Evolutionary conservation across 1,140 invertebrate species (phyloP).

Genomic region (Spodoptera frugiperda): DNA sequence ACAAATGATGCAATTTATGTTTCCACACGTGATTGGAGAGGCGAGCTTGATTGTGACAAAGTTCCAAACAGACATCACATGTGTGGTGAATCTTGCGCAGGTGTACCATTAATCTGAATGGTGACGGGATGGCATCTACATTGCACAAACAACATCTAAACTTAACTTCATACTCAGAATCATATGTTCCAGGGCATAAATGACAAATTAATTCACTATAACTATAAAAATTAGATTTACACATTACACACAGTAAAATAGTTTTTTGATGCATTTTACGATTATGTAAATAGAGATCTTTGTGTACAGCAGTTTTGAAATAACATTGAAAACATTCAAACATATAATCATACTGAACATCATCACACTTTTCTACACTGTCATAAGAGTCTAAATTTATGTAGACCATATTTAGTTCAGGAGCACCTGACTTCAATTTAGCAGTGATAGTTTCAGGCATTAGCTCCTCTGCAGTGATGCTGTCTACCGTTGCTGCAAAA

Average conservation of each 20-base stretch:
- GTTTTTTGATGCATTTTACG: conserved; percentile 94
- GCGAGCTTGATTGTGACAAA: conserved; percentile 91
- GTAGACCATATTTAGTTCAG: conserved; percentile 87
- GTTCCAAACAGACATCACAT: conserved; percentile 94
- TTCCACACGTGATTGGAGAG: conserved; percentile 95
- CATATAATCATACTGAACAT: conserved; percentile 86
- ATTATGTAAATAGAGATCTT: conserved; percentile 94
- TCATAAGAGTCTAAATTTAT: conserved; percentile 91
- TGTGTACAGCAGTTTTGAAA: conserved; percentile 91
- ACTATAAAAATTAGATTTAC: conserved; percentile 93
- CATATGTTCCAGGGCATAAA: conserved; percentile 92
- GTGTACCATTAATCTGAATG: conserved; percentile 95
- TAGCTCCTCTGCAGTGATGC: conserved; percentile 90
- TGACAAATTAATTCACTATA: conserved; percentile 95
- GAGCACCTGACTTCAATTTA: conserved; percentile 89
- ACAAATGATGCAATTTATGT: conserved; percentile 94
- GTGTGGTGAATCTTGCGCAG: conserved; percentile 92
- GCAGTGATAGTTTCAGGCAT: conserved; percentile 90
- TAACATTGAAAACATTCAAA: conserved; percentile 95
- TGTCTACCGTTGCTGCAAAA: conserved; percentile 90
- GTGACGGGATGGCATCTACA: conserved; percentile 91
- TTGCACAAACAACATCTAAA: conserved; percentile 92
- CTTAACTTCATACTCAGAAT: conserved; percentile 88
- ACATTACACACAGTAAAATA: conserved; percentile 93
- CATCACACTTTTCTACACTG: conserved; percentile 83